These are phyloP conservation scores for Monopis laevigella DNA, from an alignment of 2,888 invertebrate genomes.

Conservation along the genomic window DNA sequence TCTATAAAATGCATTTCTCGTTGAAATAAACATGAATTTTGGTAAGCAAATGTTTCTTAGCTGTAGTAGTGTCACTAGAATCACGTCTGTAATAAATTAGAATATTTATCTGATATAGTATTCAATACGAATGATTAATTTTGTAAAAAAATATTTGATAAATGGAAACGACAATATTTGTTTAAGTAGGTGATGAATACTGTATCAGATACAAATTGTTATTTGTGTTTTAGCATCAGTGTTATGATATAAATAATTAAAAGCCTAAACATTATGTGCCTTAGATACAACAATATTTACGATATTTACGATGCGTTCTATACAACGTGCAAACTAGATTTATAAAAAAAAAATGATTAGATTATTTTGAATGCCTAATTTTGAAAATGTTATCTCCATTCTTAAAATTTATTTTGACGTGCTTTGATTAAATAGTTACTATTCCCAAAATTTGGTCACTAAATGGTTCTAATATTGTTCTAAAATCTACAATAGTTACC, in stretches of 20 bases:
- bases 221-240: slow-evolving; percentile 51
- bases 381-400: neutral
- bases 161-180: no score
- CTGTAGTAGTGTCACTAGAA: slow-evolving; percentile 43
- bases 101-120: slow-evolving; percentile 3
- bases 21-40: no score
- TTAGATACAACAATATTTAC: slow-evolving; percentile 70
- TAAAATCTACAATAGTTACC: neutral
- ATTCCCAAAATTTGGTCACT: slow-evolving; percentile 5
- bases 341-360: slow-evolving; percentile 36
- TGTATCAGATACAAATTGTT: neutral
- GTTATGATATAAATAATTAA: slow-evolving; percentile 60
- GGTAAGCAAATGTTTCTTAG: no score
- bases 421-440: neutral
- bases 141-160: neutral
- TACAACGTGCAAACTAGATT: slow-evolving; percentile 65
- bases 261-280: slow-evolving; percentile 70
- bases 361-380: slow-evolving; percentile 48
- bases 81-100: slow-evolving; percentile 18
- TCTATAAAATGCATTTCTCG: no score
- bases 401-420: neutral
- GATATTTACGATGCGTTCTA: slow-evolving; percentile 67
- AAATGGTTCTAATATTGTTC: slow-evolving; percentile 3
- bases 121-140: neutral
- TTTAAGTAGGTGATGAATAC: neutral